Evolutionary conservation across 2,113 vertebrate species (phyloP), one percentile per base, ranked within the genome.

Genomic region (Trogon surrucura): DNA sequence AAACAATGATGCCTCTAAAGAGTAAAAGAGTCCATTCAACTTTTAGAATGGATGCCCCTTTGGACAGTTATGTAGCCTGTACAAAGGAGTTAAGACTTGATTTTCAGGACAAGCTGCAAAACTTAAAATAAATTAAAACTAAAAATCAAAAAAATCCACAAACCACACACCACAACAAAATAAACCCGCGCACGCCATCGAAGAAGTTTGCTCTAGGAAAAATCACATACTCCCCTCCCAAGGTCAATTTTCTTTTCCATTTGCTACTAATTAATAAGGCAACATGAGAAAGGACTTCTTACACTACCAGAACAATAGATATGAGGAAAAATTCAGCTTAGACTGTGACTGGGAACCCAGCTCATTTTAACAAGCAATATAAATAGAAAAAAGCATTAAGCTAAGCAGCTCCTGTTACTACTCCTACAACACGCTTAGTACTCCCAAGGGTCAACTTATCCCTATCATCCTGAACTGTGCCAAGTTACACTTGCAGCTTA

Each of bases 271-370:
- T 64, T 60, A 67, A 51, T 41, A 83, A 65, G 0, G 0, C 34
- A 64, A 60, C 34, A 57, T 3, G 5, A 91, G 44, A 73, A 1
- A 79, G n/a, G 80, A 60, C 5, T 66, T 70, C 50, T 45, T 30
- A 32, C 7, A 27, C 12, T 23, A 65, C 0, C 0, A 57, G 9
- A 83, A 20, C 34, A 64, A 64, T 2, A 67, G 34, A 32, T n/a
- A 57, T 0, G 30, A 89, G n/a, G n/a, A 80, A 78, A 3, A 78
- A 74, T 62, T 84, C 56, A 78, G 61, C 70, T 93, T 65, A 38
- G 47, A 32, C 20, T 34, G 56, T 11, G 21, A 57, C 26, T 72
- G 51, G 18, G 51, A 91, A 41, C 20, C 32, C 16, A 10, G 7
- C 16, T 84, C 12, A 47, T 86, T 92, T 70, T 77, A 91, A 70